Conservation (phyloP, 2,113 vertebrate genomes). For the Myxocyprinus asiaticus region DNA sequence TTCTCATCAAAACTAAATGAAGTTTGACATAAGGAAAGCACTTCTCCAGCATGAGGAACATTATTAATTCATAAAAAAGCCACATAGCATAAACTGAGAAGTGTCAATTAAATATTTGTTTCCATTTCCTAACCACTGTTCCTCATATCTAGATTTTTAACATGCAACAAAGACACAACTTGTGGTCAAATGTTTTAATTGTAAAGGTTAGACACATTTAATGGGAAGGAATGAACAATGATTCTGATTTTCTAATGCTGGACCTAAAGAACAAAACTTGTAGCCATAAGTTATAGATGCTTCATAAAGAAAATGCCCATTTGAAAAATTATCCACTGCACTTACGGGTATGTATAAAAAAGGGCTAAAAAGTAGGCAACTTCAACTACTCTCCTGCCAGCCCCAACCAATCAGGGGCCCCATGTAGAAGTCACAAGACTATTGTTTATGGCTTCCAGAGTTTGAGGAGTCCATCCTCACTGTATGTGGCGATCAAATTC, state of each 20-base stretch:
- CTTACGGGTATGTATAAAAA: slow-evolving; percentile 46
- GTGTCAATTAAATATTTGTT: too few relatives aligned
- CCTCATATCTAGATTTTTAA: too few relatives aligned
- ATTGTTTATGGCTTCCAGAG: slow-evolving; percentile 76
- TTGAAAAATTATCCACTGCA: not conserved
- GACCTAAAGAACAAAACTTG: not conserved
- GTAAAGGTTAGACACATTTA: not conserved
- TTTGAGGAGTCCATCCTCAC: slow-evolving; percentile 90
- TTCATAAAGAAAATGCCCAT: not conserved
- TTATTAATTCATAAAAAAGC: too few relatives aligned
- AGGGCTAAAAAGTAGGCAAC: not conserved
- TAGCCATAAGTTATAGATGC: slow-evolving; percentile 9
- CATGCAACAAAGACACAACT: not conserved
- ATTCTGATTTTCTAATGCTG: not conserved
- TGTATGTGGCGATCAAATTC: slow-evolving; percentile 95
- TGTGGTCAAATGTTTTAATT: slow-evolving; percentile 8
- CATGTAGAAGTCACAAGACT: not conserved
- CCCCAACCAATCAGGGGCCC: not conserved
- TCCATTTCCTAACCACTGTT: not conserved
- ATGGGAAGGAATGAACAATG: not conserved
- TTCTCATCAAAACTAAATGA: too few relatives aligned
- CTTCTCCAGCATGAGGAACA: too few relatives aligned
- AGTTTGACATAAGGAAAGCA: too few relatives aligned
- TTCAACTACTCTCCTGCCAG: not conserved
- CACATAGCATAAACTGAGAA: too few relatives aligned